phyloP scores from a whole-genome alignment of 2,113 vertebrate genomes.

The Dryoscopus gambensis region DNA sequence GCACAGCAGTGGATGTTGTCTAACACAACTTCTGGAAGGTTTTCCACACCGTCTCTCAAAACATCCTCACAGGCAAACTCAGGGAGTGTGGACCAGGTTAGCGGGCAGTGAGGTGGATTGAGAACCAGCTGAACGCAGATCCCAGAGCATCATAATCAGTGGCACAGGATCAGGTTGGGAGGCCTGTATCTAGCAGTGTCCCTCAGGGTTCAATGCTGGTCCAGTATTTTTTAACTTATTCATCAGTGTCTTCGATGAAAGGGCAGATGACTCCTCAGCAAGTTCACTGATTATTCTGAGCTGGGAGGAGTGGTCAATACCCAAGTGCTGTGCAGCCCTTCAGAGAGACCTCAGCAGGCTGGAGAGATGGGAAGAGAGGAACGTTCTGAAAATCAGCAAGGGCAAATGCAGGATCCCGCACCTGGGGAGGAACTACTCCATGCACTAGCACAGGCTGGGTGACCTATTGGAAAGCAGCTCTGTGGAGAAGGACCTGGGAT shows the following conservation, averaged over 20 bases:
- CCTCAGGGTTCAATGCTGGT: neutral
- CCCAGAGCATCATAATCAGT: neutral
- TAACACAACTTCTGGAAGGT: neutral
- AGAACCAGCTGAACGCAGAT: neutral
- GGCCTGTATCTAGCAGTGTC: neutral
- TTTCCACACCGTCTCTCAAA: neutral
- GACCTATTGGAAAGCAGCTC: neutral
- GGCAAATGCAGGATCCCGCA: neutral
- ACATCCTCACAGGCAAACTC: neutral
- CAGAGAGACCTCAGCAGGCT: neutral
- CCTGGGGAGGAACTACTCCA: neutral
- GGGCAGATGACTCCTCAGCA: neutral
- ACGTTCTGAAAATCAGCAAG: neutral
- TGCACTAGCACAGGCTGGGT: no score
- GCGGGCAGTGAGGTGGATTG: neutral
- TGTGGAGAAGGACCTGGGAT: no score
- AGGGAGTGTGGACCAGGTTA: neutral
- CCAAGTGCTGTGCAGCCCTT: neutral
- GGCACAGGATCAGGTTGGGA: neutral
- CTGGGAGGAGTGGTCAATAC: neutral
- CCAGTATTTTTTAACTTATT: neutral
- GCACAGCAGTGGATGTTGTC: neutral
- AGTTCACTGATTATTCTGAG: neutral
- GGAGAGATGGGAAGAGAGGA: neutral
- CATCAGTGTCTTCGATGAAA: rapidly evolving